phyloP scores from a whole-genome alignment of 1,140 invertebrate genomes.

The Cotesia glomerata region DNA sequence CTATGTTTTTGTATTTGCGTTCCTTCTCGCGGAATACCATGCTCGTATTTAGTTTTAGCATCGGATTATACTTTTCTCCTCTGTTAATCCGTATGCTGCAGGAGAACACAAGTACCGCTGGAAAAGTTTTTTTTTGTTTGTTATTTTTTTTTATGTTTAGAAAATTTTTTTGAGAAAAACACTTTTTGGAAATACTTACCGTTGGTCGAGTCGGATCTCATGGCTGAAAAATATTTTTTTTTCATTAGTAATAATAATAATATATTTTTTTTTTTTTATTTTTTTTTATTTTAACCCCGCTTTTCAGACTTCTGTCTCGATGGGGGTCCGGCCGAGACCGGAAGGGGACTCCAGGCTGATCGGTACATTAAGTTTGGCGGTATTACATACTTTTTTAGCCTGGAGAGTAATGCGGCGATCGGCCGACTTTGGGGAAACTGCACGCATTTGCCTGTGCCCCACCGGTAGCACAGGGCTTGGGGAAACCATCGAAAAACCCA shows the following conservation, averaged over 20 bases:
- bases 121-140: constrained; percentile 46
- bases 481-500: too few species aligned
- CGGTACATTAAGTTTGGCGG: too few species aligned
- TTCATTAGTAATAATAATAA: background rate
- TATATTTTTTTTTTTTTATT: too few species aligned
- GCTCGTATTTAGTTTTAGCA: constrained; percentile 64
- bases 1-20: constrained; percentile 68
- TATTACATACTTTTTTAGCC: too few species aligned
- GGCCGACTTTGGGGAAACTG: too few species aligned
- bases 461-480: too few species aligned
- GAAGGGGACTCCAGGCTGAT: too few species aligned
- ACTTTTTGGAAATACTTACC: constrained; percentile 47
- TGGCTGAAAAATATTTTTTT: constrained; percentile 51
- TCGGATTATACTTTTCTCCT: constrained; percentile 72
- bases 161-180: background rate
- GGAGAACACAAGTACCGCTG: constrained; percentile 73
- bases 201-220: constrained; percentile 60
- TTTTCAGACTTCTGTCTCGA: too few species aligned
- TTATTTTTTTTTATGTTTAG: background rate
- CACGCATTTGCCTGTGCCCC: too few species aligned
- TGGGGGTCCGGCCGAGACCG: too few species aligned
- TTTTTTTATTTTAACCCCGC: too few species aligned
- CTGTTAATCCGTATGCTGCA: constrained; percentile 71
- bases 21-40: constrained; percentile 67
- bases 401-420: too few species aligned